Evolutionary conservation across 2,888 invertebrate genomes (phyloP).

Genomic region (Protodeltote pygarga): DNA sequence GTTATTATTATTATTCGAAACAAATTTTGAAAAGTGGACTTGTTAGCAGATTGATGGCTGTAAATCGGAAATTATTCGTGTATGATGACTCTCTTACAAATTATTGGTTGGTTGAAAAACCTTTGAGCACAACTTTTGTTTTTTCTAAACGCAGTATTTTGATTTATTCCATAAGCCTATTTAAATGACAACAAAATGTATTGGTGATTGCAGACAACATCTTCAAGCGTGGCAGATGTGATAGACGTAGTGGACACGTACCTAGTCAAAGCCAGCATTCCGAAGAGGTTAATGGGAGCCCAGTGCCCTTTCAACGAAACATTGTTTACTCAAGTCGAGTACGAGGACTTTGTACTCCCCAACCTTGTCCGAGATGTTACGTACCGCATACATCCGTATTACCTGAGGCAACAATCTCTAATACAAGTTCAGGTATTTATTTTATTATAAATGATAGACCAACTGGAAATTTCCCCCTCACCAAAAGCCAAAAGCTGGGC

Average conservation of each 20-base stretch:
- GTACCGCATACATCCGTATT: conserved; percentile 84
- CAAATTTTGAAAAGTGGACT: too few relatives aligned
- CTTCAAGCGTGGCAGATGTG: conserved; percentile 66
- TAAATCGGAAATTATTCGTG: too few relatives aligned
- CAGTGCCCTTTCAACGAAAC: conserved; percentile 77
- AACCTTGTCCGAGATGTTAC: conserved; percentile 78
- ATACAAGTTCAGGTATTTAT: conserved; percentile 69
- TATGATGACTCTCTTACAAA: too few relatives aligned
- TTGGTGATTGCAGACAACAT: conserved; percentile 60
- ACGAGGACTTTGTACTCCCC: conserved; percentile 88
- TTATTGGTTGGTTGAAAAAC: too few relatives aligned
- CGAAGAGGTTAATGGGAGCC: conserved; percentile 72
- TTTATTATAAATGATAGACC: neutral
- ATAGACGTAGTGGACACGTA: conserved; percentile 66
- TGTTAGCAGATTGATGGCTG: too few relatives aligned
- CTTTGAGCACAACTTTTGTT: too few relatives aligned
- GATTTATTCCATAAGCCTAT: too few relatives aligned
- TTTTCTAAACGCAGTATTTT: too few relatives aligned
- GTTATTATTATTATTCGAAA: too few relatives aligned
- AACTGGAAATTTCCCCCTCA: too few relatives aligned
- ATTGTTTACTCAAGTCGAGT: conserved; percentile 68
- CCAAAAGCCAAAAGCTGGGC: too few relatives aligned
- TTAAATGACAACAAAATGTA: neutral
- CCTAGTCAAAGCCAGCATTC: conserved; percentile 70
- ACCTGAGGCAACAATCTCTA: conserved; percentile 67